Conservation (phyloP, 2,888 invertebrate species). For the Tiliacea citrago region DNA sequence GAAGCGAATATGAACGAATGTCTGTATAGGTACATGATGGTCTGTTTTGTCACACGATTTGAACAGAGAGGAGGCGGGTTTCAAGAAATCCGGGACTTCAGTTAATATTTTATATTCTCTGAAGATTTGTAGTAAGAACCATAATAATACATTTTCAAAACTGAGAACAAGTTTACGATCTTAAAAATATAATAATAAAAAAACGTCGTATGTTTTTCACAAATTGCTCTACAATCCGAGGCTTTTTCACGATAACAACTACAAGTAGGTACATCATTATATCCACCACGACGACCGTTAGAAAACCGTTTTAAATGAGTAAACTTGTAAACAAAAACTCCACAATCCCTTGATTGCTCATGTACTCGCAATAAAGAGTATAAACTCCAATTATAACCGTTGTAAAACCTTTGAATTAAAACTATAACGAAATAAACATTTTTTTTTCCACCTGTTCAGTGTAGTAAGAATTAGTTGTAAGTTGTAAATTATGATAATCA, state of each 20-base stretch:
- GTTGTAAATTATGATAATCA: slow-evolving; percentile 54
- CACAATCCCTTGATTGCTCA: slow-evolving; percentile 34
- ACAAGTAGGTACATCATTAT: slow-evolving; percentile 20
- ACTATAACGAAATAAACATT: background rate
- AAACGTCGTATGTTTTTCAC: background rate
- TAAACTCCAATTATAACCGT: slow-evolving; percentile 45
- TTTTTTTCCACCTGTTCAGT: slow-evolving; percentile 28
- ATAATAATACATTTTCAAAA: background rate
- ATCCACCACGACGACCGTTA: slow-evolving; percentile 23
- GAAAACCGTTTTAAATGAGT: slow-evolving; percentile 25
- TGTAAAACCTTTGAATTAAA: slow-evolving; percentile 43
- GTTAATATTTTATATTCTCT: background rate
- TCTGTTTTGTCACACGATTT: slow-evolving; percentile 34
- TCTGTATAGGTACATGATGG: background rate
- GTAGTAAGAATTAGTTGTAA: slow-evolving; percentile 22
- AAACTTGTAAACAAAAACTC: slow-evolving; percentile 33
- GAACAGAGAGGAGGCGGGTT: background rate
- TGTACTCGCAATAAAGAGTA: slow-evolving; percentile 35
- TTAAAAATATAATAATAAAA: background rate
- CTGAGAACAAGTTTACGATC: background rate
- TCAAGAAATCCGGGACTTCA: no score
- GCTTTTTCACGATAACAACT: slow-evolving; percentile 11
- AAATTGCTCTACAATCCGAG: slow-evolving; percentile 1
- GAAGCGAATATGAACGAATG: background rate
- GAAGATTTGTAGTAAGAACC: background rate